These are phyloP conservation scores for Sinocyclocheilus grahami DNA, from an alignment of 2,113 vertebrate species.

Conservation along the genomic window DNA sequence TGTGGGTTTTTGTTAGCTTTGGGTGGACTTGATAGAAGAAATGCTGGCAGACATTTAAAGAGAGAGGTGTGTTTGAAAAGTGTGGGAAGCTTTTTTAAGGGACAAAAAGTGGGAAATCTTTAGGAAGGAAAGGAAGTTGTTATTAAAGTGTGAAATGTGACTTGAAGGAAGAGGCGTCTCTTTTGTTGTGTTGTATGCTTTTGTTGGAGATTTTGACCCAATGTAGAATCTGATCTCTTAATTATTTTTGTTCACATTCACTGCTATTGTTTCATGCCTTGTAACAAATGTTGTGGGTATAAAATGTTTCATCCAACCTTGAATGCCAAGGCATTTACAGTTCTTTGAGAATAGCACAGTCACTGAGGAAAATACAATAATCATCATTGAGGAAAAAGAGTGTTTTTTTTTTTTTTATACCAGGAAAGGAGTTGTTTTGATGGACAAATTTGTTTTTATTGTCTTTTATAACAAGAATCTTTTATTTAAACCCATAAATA, in stretches of 20 bases:
- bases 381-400: background rate
- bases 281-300: background rate
- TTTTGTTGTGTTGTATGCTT: background rate
- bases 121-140: constrained; percentile 18
- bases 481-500: no score
- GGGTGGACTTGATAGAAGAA: constrained; percentile 34
- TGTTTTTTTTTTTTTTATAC: no score
- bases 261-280: background rate
- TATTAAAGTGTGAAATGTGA: constrained; percentile 46
- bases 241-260: constrained; percentile 11
- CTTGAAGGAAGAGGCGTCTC: constrained; percentile 24
- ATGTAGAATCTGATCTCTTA: background rate
- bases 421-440: no score
- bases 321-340: background rate
- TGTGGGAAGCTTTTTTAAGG: constrained; percentile 28
- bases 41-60: constrained; percentile 44
- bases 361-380: background rate
- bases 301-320: background rate
- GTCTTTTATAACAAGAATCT: no score
- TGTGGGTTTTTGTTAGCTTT: constrained; percentile 54
- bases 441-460: no score
- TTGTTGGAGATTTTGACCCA: background rate
- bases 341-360: background rate
- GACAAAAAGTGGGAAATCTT: constrained; percentile 1
- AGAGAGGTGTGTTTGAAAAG: constrained; percentile 39